A percentile compares a stretch with the other conserved stretches of the same genome.
Evolutionary conservation across 2,888 invertebrate genomes (phyloP).

Genomic region (Chrysolina oricalcia): DNA sequence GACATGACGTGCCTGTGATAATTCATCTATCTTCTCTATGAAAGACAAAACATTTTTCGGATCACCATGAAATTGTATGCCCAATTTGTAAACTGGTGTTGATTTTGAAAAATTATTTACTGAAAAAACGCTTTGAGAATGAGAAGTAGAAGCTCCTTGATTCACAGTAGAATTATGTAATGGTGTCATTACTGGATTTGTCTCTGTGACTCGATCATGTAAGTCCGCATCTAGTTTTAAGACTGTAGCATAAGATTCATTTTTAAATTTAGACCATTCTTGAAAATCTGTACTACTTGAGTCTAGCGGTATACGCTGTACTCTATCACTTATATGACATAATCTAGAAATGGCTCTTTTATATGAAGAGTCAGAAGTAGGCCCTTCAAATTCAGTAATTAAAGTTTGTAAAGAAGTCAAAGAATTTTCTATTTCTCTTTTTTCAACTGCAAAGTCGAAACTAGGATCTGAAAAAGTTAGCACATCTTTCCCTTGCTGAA

Average conservation of each 20-base stretch:
- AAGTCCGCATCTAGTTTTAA: constrained; percentile 16
- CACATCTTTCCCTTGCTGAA: background rate
- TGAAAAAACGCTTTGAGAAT: background rate
- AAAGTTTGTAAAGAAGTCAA: background rate
- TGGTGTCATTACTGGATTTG: background rate
- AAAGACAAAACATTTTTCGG: constrained; percentile 12
- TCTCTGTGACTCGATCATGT: constrained; percentile 3
- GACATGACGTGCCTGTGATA: constrained; percentile 16
- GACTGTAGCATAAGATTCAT: constrained; percentile 28
- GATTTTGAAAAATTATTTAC: too few species aligned
- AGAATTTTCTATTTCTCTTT: background rate
- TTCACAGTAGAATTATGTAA: background rate
- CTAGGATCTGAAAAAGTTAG: background rate
- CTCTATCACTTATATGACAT: background rate
- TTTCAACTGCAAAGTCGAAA: background rate
- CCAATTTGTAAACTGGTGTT: too few species aligned
- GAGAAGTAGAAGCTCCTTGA: background rate
- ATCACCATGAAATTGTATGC: too few species aligned
- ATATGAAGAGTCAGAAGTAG: background rate
- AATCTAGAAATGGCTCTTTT: background rate
- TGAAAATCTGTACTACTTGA: background rate
- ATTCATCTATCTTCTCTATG: constrained; percentile 25
- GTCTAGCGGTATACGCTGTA: background rate
- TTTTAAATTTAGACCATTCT: constrained; percentile 13
- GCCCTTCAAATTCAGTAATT: background rate